Percentiles rank a stretch among this genome's conserved stretches.
Evolutionary conservation across 1,140 invertebrate genomes (phyloP).

Genomic region (Phthorimaea operculella): DNA sequence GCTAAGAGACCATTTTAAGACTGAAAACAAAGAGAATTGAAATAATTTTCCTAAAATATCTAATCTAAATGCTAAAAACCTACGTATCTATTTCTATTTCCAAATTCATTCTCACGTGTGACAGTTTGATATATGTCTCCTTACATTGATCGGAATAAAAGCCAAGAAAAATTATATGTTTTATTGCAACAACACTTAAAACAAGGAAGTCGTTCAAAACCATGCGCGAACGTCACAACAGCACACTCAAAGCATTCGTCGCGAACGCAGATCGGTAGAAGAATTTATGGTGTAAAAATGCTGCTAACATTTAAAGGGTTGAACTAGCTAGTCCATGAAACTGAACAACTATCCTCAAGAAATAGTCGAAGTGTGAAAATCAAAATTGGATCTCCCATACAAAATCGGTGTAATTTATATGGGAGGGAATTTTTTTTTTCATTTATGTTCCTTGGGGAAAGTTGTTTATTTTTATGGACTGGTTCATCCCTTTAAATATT

Average conservation of each 20-base stretch:
- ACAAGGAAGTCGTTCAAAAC: conserved; percentile 14
- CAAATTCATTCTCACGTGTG: conserved; percentile 22
- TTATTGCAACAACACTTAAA: conserved; percentile 31
- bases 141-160: conserved; percentile 21
- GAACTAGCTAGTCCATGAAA: no score
- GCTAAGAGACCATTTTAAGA: neutral
- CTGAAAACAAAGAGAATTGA: neutral
- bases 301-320: no score
- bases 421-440: no score
- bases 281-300: no score
- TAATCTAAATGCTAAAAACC: neutral
- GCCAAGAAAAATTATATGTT: conserved; percentile 17
- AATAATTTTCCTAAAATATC: neutral
- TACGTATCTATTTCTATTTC: neutral
- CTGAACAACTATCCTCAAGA: no score
- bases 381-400: no score
- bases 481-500: no score
- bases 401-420: no score
- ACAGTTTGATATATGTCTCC: conserved; percentile 48
- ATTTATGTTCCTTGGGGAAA: no score
- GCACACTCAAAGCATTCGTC: conserved; percentile 52
- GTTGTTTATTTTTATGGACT: no score
- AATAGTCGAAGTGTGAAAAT: no score
- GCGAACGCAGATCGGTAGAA: conserved; percentile 5
- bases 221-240: conserved; percentile 55